Evolutionary conservation across 2,113 vertebrate species (phyloP).

Genomic region (Picathartes gymnocephalus): DNA sequence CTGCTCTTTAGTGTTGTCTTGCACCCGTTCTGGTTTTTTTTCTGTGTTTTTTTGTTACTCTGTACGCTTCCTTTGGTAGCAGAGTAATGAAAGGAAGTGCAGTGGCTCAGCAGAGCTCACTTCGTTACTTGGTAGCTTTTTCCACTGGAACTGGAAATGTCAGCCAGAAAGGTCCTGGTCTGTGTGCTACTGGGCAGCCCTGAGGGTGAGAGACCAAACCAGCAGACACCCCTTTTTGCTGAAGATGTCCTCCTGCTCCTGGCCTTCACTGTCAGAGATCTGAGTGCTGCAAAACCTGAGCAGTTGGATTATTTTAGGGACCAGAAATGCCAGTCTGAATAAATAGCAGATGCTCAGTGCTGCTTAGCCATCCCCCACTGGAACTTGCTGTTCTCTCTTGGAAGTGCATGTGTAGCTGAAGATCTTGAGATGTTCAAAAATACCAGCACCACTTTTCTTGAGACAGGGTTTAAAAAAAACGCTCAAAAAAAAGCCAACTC

Average conservation of each 20-base stretch:
- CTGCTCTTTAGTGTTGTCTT: background rate
- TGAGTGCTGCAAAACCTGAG: background rate
- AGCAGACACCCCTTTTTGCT: background rate
- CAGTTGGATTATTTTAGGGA: background rate
- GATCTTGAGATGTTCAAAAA: background rate
- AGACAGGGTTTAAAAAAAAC: background rate
- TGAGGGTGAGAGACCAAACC: background rate
- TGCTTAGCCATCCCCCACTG: background rate
- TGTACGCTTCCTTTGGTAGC: rapidly evolving
- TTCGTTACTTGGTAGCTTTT: background rate
- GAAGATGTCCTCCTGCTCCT: background rate
- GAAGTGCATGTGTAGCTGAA: background rate
- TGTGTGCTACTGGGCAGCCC: background rate
- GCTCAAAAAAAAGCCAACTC: background rate
- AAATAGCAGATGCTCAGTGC: background rate
- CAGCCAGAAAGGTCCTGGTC: background rate
- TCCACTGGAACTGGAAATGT: background rate
- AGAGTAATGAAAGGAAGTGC: background rate
- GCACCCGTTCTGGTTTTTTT: background rate
- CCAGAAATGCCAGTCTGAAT: background rate
- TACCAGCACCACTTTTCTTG: background rate
- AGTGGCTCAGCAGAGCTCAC: background rate
- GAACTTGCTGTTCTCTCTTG: background rate
- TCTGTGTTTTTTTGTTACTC: background rate
- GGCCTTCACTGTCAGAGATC: background rate